Evolutionary conservation across 2,797 vertebrate species (phyloP).

Genomic region (Neostethus bicornis): DNA sequence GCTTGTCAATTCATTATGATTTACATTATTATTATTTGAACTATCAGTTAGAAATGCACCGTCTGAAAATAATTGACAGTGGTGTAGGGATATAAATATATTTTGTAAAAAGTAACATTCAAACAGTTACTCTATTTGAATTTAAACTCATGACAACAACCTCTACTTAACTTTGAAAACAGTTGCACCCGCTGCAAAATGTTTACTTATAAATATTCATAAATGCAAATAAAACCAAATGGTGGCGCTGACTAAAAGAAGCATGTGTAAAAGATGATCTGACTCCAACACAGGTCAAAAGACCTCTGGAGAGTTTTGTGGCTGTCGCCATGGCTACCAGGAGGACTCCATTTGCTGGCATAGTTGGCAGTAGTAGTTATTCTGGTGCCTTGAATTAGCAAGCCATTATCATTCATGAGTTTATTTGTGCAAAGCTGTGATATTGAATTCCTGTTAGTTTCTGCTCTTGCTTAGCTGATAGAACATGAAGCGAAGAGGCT

Average conservation of each 20-base stretch:
- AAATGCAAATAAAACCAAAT: slow-evolving; percentile 52
- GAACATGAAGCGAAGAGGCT: slow-evolving; percentile 30
- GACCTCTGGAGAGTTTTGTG: slow-evolving; percentile 45
- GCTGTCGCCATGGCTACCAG: slow-evolving; percentile 61
- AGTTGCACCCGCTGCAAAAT: slow-evolving; percentile 21
- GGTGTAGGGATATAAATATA: background rate
- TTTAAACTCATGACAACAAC: slow-evolving; percentile 8
- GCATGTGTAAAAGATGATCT: slow-evolving; percentile 44
- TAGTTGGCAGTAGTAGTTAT: slow-evolving; percentile 53
- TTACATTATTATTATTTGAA: too few relatives aligned
- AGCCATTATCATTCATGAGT: slow-evolving; percentile 75
- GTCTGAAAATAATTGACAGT: too few relatives aligned
- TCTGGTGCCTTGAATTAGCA: slow-evolving; percentile 72
- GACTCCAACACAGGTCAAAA: slow-evolving; percentile 59
- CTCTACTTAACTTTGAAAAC: slow-evolving; percentile 21
- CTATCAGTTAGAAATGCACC: too few relatives aligned
- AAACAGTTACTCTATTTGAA: slow-evolving; percentile 3
- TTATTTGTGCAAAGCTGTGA: slow-evolving; percentile 69
- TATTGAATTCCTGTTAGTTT: slow-evolving; percentile 63
- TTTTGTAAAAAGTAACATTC: background rate
- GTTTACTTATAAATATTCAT: slow-evolving; percentile 59
- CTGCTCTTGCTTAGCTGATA: slow-evolving; percentile 40
- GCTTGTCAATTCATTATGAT: too few relatives aligned
- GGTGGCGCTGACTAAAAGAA: slow-evolving; percentile 34
- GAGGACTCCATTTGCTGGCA: slow-evolving; percentile 67